Base-by-base conservation (phyloP, 2,797 vertebrate genomes). In the Odontamblyopus lacepedii region DNA sequence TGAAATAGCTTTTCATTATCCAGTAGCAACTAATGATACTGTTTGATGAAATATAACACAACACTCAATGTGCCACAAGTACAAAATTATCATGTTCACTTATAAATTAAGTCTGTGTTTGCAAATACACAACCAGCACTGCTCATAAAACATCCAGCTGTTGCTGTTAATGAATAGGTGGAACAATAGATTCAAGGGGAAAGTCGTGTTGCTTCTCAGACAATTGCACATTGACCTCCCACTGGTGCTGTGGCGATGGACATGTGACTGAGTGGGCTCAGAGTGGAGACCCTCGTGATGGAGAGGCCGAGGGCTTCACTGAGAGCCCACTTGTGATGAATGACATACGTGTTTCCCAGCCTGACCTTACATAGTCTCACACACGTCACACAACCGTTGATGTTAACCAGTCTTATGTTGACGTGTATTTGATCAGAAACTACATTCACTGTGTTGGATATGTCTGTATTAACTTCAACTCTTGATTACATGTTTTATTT, bases 211-310 rank as follows among this genome's bases (percentile, higher is more conserved):
- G 12, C 66, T 35, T 23, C 60, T 79, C 57, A 53, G 32, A 92
- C 90, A 91, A 90, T 86, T 56, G 75, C 41, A 69, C 68, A 75
- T 86, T 89, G 30, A 63, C 72, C 78, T 78, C 85, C 79, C 75
- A 83, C 88, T 67, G 63, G 61, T 74, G 30, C 83, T 23, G 73
- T 2, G 57, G 64, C 63, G 75, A 61, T 68, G 69, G 59, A 74
- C 84, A 81, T 83, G 85, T 90, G 89, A 87, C 81, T 12, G 78
- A 8, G 83, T 85, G 85, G 87, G 84, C 66, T 63, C 67, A 74
- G 55, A 67, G 2, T 65, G 67, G 73, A 80, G 69, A 64, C 63
- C 67, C 44, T 78, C 55, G 74, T 70, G 63, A 70, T 56, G 51
- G 68, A 82, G 30, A 76, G 65, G 48, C 44, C 27, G 27, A 18